A percentile compares a stretch with the other conserved stretches of the same genome.
Conservation (phyloP, 2,888 invertebrate genomes). For the Drosophila sordidula region DNA sequence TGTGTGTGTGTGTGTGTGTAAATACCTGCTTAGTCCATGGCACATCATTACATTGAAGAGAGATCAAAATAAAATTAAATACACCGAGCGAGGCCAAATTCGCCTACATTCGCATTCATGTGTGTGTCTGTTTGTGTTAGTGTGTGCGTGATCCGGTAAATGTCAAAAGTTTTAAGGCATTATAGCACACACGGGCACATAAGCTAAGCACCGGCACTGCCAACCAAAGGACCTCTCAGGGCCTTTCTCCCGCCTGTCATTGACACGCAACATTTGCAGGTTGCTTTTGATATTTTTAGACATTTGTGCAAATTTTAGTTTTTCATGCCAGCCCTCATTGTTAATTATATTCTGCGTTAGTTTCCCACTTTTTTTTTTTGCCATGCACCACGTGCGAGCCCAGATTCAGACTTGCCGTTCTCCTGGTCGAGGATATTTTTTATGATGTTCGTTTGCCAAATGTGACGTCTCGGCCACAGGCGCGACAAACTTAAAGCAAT, state of each 20-base stretch:
- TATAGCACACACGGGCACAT: constrained; percentile 25
- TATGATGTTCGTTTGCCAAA: constrained; percentile 39
- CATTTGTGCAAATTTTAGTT: constrained; percentile 46
- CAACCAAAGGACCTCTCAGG: constrained; percentile 30
- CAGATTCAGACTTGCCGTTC: constrained; percentile 1
- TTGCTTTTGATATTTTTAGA: constrained; percentile 53
- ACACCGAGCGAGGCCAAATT: constrained; percentile 4
- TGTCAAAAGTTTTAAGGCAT: constrained; percentile 47
- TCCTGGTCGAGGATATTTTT: constrained; percentile 30
- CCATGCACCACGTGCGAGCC: background rate
- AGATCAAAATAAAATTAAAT: constrained; percentile 45
- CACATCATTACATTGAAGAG: constrained; percentile 36
- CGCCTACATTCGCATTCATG: constrained; percentile 5
- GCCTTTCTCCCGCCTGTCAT: constrained; percentile 36
- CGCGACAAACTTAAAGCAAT: constrained; percentile 52
- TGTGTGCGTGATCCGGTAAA: constrained; percentile 49
- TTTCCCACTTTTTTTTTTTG: background rate
- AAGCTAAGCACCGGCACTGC: constrained; percentile 2
- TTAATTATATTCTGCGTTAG: constrained; percentile 36
- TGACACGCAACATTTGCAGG: constrained; percentile 49
- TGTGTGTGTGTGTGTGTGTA: constrained; percentile 3
- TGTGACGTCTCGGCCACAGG: constrained; percentile 23
- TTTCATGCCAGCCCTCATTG: constrained; percentile 23
- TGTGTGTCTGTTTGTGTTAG: constrained; percentile 8
- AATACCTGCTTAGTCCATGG: constrained; percentile 22